These are phyloP conservation scores for Nephrotoma flavescens DNA, from an alignment of 2,888 invertebrate species.

Conservation along the genomic window DNA sequence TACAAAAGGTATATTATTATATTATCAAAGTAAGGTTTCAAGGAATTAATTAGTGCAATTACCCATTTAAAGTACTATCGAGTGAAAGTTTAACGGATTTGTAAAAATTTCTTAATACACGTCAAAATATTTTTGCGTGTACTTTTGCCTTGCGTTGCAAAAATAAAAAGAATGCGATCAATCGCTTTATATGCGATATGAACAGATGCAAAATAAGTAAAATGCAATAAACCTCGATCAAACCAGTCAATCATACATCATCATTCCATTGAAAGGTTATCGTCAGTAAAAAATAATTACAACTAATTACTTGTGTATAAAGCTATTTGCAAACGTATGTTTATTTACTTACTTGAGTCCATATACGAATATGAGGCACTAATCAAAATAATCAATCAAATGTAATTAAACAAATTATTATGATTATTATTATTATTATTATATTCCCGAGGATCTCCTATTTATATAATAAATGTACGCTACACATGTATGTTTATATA, in stretches of 20 bases:
- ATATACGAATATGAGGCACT: not conserved
- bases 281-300: not conserved
- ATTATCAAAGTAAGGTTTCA: not conserved
- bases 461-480: not conserved
- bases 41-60: not conserved
- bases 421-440: not conserved
- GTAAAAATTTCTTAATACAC: not conserved
- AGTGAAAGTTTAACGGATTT: not conserved
- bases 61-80: not conserved
- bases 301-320: not conserved
- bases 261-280: not conserved
- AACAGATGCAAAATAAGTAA: not conserved
- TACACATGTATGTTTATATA: not conserved
- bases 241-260: not conserved
- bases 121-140: not conserved
- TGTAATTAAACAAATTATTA: not conserved
- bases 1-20: not conserved
- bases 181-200: not conserved
- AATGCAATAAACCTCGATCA: not conserved
- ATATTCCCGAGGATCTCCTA: not conserved
- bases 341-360: not conserved
- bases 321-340: not conserved
- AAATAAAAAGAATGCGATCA: not conserved
- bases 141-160: not conserved
- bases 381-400: not conserved